Base-by-base conservation (phyloP, 2,888 invertebrate genomes). In the Spisula subtruncata region DNA sequence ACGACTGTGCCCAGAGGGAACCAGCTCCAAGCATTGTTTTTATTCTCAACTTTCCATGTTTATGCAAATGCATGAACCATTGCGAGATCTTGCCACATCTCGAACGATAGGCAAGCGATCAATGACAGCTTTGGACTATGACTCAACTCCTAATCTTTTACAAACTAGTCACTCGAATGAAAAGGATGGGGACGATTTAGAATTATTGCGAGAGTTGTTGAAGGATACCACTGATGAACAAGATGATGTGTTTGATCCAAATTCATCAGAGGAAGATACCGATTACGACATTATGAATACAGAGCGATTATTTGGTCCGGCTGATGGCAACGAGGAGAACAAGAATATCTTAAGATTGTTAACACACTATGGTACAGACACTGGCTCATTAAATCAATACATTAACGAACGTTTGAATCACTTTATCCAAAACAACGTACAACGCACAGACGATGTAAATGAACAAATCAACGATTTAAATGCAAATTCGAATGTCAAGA, bases 31-130 rank as follows among this genome's bases (percentile, higher is more conserved):
- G 46, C 86, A 83, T 1, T 92, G 92, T 71, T 92, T 92, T 80
- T 89, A 88, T 80, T 91, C 90, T 18, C 92, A 92, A 56, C 75
- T 92, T 8, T 85, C 87, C 35, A 88, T 92, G 89, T 90, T 88
- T 75, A 91, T 92, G 60, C 81, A 86, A 56, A 86, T 91, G 54
- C 92, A 91, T 60, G 89, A 92, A 85, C 88, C 86, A n/a, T 85
- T 92, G 32, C 82, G 83, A 56, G 89, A 92, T 80, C 89, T 90
- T 0, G 92, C 89, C 25, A 66, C 88, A 2, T 66, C 91, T 29
- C 46, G 92, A 82, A 89, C 86, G 79, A 92, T 92, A 46, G 92
- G 92, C 0, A 92, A 92, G 81, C 60, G 92, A 66, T 84, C 46
- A 41, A 83, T 56, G 0, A 18, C 29, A 16, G 25, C 46, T 32